phyloP scores from a whole-genome alignment of 2,797 vertebrate species.

The Astyanax mexicanus region DNA sequence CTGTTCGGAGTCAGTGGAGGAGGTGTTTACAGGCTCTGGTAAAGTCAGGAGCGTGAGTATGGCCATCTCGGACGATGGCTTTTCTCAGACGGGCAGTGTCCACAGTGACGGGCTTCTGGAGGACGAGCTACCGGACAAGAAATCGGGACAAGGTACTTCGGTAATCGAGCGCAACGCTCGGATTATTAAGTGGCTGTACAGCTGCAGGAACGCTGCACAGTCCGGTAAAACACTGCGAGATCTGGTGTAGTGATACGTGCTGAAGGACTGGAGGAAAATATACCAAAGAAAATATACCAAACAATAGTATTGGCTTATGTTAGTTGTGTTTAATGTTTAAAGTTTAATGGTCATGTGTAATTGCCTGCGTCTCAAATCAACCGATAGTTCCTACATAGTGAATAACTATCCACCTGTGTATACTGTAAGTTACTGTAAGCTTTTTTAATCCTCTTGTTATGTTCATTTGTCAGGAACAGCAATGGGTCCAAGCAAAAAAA shows the following conservation, averaged over 20 bases:
- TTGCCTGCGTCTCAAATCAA: not conserved
- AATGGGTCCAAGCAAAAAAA: too few species aligned
- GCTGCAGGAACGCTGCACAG: constrained; percentile 89
- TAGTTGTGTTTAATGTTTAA: too few species aligned
- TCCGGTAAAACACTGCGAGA: constrained; percentile 80
- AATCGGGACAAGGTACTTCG: constrained; percentile 80
- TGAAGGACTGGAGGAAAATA: too few species aligned
- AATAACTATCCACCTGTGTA: too few species aligned
- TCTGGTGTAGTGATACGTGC: constrained; percentile 66
- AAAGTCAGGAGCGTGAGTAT: constrained; percentile 84
- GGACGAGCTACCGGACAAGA: constrained; percentile 77
- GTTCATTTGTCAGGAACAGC: too few species aligned
- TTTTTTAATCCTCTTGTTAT: too few species aligned
- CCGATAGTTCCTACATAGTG: not conserved
- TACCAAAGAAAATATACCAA: too few species aligned
- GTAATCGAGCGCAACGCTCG: constrained; percentile 95
- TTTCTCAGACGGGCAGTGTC: constrained; percentile 82
- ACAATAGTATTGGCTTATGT: not conserved
- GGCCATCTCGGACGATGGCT: constrained; percentile 84
- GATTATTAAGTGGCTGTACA: constrained; percentile 98
- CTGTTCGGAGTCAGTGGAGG: constrained; percentile 68
- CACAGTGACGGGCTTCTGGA: constrained; percentile 81
- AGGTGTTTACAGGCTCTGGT: constrained; percentile 35
- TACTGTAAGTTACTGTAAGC: too few species aligned
- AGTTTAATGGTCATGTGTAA: not conserved